Evolutionary conservation across 2,113 vertebrate genomes (phyloP).

Genomic region (Mola mola): DNA sequence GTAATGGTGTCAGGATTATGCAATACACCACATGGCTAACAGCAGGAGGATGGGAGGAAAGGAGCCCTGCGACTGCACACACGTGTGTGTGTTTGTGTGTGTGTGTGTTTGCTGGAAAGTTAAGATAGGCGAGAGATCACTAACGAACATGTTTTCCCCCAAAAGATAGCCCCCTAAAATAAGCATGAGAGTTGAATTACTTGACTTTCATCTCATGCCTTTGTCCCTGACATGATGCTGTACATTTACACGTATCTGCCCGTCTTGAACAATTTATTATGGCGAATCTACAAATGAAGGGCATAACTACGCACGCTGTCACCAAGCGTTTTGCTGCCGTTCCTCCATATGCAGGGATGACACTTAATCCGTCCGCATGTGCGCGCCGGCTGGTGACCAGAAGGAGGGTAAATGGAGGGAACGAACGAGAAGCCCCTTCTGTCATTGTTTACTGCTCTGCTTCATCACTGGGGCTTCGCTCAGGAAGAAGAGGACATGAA

Average conservation of each 20-base stretch:
- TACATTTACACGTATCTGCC: no score
- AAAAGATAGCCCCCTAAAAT: not conserved
- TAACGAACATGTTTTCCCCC: not conserved
- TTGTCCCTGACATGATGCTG: no score
- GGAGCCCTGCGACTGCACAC: not conserved
- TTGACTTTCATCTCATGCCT: not conserved
- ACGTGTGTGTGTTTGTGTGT: not conserved
- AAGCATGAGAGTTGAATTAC: no score
- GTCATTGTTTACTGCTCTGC: slow-evolving; percentile 22
- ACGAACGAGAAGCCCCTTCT: not conserved
- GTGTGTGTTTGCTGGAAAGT: not conserved
- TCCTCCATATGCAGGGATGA: no score
- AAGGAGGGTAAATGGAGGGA: slow-evolving; percentile 2
- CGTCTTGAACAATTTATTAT: no score
- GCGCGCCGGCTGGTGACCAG: slow-evolving; percentile 9
- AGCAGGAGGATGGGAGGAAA: slow-evolving; percentile 31
- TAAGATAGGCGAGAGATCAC: not conserved
- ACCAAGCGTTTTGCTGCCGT: no score
- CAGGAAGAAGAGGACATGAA: not conserved
- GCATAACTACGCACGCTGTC: no score
- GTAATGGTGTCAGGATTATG: slow-evolving; percentile 72
- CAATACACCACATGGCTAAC: slow-evolving; percentile 71
- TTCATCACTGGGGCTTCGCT: not conserved
- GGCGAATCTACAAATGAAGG: no score
- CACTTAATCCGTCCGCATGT: slow-evolving; percentile 23